These are phyloP conservation scores for Folsomia manolachei DNA, from an alignment of 2,888 invertebrate genomes.

Conservation along the genomic window DNA sequence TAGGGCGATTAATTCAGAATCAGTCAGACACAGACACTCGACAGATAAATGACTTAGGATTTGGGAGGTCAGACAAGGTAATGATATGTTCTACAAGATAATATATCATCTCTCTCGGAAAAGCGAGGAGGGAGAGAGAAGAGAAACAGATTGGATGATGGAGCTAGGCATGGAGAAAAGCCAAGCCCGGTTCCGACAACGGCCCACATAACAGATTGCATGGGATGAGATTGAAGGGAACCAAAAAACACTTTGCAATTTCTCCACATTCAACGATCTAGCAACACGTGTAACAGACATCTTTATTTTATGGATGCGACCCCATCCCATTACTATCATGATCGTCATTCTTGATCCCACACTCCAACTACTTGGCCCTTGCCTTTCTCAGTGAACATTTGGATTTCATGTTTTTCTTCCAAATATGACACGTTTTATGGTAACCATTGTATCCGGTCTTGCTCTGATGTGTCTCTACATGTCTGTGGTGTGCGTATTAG, in stretches of 20 bases:
- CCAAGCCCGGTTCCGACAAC: conserved; percentile 20
- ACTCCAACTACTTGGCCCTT: not conserved
- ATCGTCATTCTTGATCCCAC: conserved; percentile 26
- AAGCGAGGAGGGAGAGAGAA: conserved; percentile 13
- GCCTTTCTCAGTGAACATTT: not conserved
- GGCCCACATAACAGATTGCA: conserved; percentile 19
- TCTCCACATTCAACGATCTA: conserved; percentile 6
- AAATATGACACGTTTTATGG: not conserved
- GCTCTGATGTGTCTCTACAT: no score
- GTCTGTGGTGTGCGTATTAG: not conserved
- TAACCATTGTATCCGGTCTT: not conserved
- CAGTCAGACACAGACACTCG: conserved; percentile 50
- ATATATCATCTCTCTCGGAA: conserved; percentile 48
- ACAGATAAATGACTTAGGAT: conserved; percentile 49
- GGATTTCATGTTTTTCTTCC: not conserved
- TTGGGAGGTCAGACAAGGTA: conserved; percentile 50
- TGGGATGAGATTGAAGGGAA: conserved; percentile 43
- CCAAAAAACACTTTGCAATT: conserved; percentile 23
- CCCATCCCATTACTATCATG: conserved; percentile 47
- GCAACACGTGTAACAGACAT: conserved; percentile 50
- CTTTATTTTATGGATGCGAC: conserved; percentile 51
- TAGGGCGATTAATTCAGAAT: conserved; percentile 43
- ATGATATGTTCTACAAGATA: conserved; percentile 51
- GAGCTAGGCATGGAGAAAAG: conserved; percentile 30
- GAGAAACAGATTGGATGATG: conserved; percentile 34